phyloP scores from a whole-genome alignment of 92 coral and sea anemone genomes.

The Porites divaricata region DNA sequence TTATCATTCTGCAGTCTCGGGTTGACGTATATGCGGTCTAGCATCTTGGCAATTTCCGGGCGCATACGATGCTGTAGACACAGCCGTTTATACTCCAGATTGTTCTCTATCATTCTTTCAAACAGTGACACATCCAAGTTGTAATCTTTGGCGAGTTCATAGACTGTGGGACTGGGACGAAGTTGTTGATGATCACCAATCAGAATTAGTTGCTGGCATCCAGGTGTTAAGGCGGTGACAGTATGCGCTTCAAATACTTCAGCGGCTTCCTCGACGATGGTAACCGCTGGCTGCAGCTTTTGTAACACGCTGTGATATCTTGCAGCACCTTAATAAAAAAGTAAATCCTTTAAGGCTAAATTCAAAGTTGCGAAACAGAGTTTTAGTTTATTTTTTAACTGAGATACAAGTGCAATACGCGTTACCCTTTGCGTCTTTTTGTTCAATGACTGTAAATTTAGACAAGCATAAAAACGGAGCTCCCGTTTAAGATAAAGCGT shows the following conservation, averaged over 20 bases:
- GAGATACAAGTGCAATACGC: no score
- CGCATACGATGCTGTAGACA: conserved; percentile 92
- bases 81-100: conserved; percentile 70
- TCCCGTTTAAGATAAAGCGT: no score
- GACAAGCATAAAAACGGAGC: no score
- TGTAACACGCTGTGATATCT: conserved; percentile 50
- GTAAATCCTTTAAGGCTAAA: no score
- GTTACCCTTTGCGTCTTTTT: no score
- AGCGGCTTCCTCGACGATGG: conserved; percentile 79
- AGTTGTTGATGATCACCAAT: conserved; percentile 79
- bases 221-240: conserved; percentile 64
- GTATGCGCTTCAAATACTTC: conserved; percentile 67
- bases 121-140: conserved; percentile 61
- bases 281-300: conserved; percentile 47
- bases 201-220: conserved; percentile 64
- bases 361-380: no score
- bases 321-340: conserved; percentile 58
- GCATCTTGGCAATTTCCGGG: conserved; percentile 86
- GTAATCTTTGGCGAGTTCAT: conserved; percentile 49
- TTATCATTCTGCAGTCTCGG: conserved; percentile 76
- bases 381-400: no score
- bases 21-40: conserved; percentile 76
- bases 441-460: no score
- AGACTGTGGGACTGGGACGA: conserved; percentile 65
- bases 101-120: conserved; percentile 67